A percentile compares a stretch with the other conserved stretches of the same genome.
Evolutionary conservation across 2,888 invertebrate genomes (phyloP).

Genomic region (Volucella inanis): DNA sequence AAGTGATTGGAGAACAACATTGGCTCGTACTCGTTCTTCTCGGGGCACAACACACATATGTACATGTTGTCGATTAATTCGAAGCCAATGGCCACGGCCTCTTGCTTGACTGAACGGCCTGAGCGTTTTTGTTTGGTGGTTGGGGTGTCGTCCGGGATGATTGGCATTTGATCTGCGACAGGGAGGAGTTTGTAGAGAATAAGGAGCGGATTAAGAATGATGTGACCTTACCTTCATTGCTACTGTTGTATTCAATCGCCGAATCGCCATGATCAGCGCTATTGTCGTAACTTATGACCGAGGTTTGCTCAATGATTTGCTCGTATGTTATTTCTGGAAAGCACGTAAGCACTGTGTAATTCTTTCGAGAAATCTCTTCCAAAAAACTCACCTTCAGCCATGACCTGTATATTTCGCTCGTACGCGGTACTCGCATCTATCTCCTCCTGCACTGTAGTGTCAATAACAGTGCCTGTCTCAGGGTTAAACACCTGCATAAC

Average conservation of each 20-base stretch:
- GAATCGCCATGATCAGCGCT: constrained; percentile 49
- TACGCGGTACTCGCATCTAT: constrained; percentile 3
- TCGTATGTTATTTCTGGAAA: constrained; percentile 71
- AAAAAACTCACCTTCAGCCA: constrained; percentile 40
- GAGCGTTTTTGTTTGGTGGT: constrained; percentile 29
- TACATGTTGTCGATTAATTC: constrained; percentile 83
- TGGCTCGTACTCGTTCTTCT: constrained; percentile 84
- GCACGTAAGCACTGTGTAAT: background rate
- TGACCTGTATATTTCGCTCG: constrained; percentile 47
- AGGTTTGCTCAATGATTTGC: constrained; percentile 68
- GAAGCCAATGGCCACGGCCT: constrained; percentile 68
- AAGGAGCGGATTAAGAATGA: background rate
- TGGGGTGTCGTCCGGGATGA: constrained; percentile 12
- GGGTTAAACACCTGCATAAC: constrained; percentile 19
- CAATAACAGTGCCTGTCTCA: constrained; percentile 17
- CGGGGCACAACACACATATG: constrained; percentile 82
- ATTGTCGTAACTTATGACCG: constrained; percentile 58
- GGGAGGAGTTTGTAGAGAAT: background rate
- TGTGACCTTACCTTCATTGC: constrained; percentile 32
- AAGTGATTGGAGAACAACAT: constrained; percentile 86
- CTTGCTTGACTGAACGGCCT: constrained; percentile 39
- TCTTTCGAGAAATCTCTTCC: background rate
- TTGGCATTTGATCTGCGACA: constrained; percentile 26
- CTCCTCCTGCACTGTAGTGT: background rate
- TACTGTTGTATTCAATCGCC: constrained; percentile 46